Conservation (phyloP, 2,888 invertebrate genomes). For the Ypsolopha scabrella region DNA sequence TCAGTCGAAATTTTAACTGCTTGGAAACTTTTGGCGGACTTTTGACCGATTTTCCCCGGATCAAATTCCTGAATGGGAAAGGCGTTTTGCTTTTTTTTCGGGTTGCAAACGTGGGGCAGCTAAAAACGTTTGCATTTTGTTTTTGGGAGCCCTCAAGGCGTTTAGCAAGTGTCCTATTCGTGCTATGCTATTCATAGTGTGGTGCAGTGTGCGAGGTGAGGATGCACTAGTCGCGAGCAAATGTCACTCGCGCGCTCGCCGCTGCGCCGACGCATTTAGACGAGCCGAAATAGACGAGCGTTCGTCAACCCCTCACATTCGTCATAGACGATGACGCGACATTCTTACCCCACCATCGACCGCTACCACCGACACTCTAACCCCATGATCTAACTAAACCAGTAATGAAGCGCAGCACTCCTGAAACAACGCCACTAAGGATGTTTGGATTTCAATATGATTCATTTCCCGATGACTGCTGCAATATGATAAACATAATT, state of each 20-base stretch:
- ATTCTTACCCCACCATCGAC: conserved; percentile 36
- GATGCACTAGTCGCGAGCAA: conserved; percentile 60
- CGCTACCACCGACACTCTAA: conserved; percentile 18
- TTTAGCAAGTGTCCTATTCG: too few species aligned
- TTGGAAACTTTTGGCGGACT: too few species aligned
- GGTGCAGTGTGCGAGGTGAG: conserved; percentile 18
- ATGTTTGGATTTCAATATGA: not conserved
- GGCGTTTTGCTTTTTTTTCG: too few species aligned
- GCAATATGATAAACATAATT: not conserved
- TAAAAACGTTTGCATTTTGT: too few species aligned
- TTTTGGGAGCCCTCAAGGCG: too few species aligned
- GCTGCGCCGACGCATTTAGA: conserved; percentile 45
- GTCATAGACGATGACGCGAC: conserved; percentile 38
- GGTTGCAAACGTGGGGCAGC: too few species aligned
- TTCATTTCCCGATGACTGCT: conserved; percentile 1
- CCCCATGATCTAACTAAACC: conserved; percentile 18
- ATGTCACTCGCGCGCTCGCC: conserved; percentile 63
- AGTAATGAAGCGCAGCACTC: conserved; percentile 4
- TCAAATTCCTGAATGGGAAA: too few species aligned
- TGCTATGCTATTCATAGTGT: conserved; percentile 4
- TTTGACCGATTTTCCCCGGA: too few species aligned
- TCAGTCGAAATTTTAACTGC: too few species aligned
- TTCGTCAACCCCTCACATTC: conserved; percentile 66
- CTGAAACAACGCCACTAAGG: not conserved
- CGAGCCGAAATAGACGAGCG: conserved; percentile 64